A percentile compares a stretch with the other conserved stretches of the same genome.
These are phyloP conservation scores for Agelas oroides DNA, from an alignment of 37 sponge, comb jelly and placozoan species.

Conservation along the genomic window DNA sequence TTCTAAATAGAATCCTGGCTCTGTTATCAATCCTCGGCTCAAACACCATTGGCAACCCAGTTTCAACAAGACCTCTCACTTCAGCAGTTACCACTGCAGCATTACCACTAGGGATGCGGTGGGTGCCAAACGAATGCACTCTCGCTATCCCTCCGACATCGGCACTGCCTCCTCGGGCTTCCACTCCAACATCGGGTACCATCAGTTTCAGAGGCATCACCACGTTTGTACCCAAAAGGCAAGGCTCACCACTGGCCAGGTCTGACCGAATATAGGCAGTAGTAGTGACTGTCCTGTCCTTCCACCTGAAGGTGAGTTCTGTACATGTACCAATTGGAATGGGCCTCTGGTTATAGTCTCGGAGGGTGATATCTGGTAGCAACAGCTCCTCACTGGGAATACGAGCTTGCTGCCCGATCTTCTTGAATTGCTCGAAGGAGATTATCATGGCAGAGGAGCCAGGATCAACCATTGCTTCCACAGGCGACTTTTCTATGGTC, in stretches of 20 bases:
- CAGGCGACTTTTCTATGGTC: background rate
- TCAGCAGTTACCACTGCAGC: background rate
- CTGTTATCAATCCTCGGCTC: background rate
- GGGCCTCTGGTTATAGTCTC: background rate
- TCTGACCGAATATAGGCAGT: background rate
- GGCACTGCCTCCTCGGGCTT: too few relatives aligned
- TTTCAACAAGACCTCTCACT: background rate
- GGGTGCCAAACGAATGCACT: too few relatives aligned
- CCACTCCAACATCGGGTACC: background rate
- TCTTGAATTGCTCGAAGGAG: background rate
- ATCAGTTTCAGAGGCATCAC: background rate
- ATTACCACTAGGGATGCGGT: background rate
- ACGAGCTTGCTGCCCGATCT: background rate
- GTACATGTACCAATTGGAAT: background rate
- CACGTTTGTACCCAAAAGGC: too few relatives aligned
- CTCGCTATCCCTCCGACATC: too few relatives aligned
- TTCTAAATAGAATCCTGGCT: background rate
- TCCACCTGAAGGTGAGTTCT: background rate
- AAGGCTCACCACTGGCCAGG: background rate
- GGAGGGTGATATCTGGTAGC: background rate
- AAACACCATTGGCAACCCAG: background rate
- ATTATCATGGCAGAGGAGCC: background rate
- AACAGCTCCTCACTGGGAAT: background rate
- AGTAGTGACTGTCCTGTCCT: background rate
- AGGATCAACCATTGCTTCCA: background rate